Evolutionary conservation across 2,113 vertebrate species (phyloP), one percentile per base, ranked within the genome.

Genomic region (Tretioscincus oriximinensis): DNA sequence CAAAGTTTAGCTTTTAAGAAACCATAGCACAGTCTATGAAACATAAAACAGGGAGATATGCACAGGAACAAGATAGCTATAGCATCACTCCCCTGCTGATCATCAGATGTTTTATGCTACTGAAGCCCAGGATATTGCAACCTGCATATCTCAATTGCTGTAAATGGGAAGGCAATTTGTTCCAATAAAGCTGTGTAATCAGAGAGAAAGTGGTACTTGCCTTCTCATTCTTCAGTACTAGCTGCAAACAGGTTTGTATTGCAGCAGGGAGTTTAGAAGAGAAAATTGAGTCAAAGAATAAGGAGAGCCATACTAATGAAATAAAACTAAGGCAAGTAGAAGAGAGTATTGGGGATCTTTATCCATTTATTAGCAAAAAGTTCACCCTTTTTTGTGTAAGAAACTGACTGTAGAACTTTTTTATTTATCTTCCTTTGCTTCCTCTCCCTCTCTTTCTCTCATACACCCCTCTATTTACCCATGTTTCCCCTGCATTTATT

Each of bases 251-350:
- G 41, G 41, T 88, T 76, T 31, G 73, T 58, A 58, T 18, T 77
- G 87, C 90, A 84, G 90, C 89, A 86, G 83, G 86, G 80, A 83
- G 76, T 75, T 88, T 90, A 0, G 0, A 84, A 87, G 49, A 84
- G 41, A 35, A 86, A 85, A 86, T 8, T 85, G 79, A 83, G 82
- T 68, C 51, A 60, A 60, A 76, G 75, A 61, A 86, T 84, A 81
- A 82, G 73, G 81, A 61, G 45, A 80, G 72, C 64, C 76, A 28
- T 76, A 61, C 75, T 81, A 68, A 84, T 85, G 21, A 73, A 70
- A 18, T 16, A 76, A 29, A 75, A 31, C 28, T 81, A 6, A 63
- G 6, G 5, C 67, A 65, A 26, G 80, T 58, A 87, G 66, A 26
- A 14, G 73, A 10, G 83, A 14, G 8, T 26, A 28, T 58, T 24